Percentiles rank a stretch among this genome's conserved stretches.
phyloP scores from a whole-genome alignment of 2,113 vertebrate species.

The Tautogolabrus adspersus region DNA sequence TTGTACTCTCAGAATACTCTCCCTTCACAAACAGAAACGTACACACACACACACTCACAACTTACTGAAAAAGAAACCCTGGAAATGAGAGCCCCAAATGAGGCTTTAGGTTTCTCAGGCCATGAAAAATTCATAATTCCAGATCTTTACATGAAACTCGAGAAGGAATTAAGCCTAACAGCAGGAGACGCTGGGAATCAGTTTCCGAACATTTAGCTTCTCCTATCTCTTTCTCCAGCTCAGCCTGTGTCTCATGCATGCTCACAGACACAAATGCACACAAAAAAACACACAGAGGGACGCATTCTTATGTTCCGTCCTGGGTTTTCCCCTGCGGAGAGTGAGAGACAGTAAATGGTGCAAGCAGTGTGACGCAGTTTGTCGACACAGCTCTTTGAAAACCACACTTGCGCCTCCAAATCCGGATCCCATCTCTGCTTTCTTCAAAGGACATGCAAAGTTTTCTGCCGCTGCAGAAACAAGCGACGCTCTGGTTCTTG shows the following conservation, averaged over 20 bases:
- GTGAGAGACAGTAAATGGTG: constrained; percentile 49
- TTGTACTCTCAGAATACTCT: constrained; percentile 47
- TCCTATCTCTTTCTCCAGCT: constrained; percentile 31
- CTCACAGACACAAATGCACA: constrained; percentile 9
- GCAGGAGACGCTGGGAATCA: constrained; percentile 67
- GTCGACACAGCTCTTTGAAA: constrained; percentile 57
- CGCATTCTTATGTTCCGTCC: constrained; percentile 46
- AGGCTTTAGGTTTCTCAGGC: constrained; percentile 74
- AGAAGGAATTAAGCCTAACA: constrained; percentile 75
- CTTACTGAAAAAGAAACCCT: constrained; percentile 67
- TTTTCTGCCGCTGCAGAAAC: constrained; percentile 39
- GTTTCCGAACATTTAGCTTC: constrained; percentile 63
- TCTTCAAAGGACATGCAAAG: constrained; percentile 23
- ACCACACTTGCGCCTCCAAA: constrained; percentile 32
- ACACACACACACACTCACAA: constrained; percentile 29
- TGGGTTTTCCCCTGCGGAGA: constrained; percentile 55
- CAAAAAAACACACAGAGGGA: constrained; percentile 32
- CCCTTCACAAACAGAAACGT: constrained; percentile 25
- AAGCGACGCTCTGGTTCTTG: constrained; percentile 17
- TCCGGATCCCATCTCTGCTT: constrained; percentile 20
- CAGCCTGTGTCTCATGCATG: constrained; percentile 19
- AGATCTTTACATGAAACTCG: constrained; percentile 79
- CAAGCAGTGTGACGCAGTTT: constrained; percentile 55
- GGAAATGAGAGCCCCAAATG: constrained; percentile 76
- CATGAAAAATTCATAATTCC: constrained; percentile 82